Evolutionary conservation across 2,113 vertebrate genomes (phyloP).

Genomic region (Ameiurus melas): DNA sequence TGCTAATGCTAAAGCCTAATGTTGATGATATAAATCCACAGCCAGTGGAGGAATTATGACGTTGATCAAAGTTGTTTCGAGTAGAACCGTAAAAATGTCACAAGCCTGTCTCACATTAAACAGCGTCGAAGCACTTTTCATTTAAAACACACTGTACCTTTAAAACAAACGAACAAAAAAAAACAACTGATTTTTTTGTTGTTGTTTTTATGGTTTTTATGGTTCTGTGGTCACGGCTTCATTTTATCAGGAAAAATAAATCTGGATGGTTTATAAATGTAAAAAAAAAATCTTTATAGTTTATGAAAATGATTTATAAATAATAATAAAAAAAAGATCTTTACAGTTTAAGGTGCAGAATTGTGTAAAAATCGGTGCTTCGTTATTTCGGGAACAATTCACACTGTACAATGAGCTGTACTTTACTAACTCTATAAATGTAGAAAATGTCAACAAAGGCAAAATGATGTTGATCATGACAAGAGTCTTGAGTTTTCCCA

Average conservation of each 20-base stretch:
- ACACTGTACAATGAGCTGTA: not conserved
- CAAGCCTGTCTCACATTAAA: not conserved
- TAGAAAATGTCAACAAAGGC: not conserved
- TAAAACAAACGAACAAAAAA: too few relatives aligned
- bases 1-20: not conserved
- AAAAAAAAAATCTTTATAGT: not conserved
- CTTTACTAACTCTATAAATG: not conserved
- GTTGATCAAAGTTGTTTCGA: not conserved
- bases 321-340: not conserved
- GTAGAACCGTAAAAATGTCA: not conserved
- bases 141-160: not conserved
- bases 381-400: not conserved
- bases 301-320: slow-evolving; percentile 9
- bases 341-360: not conserved
- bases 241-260: not conserved
- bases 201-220: not conserved
- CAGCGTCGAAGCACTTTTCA: not conserved
- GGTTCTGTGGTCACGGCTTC: not conserved
- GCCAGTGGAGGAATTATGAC: not conserved
- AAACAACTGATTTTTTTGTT: too few relatives aligned
- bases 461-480: not conserved
- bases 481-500: not conserved
- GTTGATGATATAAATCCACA: not conserved
- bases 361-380: slow-evolving; percentile 11
- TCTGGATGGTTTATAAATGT: not conserved